phyloP scores from a whole-genome alignment of 2,888 invertebrate species.

The Brassicogethes aeneus region DNA sequence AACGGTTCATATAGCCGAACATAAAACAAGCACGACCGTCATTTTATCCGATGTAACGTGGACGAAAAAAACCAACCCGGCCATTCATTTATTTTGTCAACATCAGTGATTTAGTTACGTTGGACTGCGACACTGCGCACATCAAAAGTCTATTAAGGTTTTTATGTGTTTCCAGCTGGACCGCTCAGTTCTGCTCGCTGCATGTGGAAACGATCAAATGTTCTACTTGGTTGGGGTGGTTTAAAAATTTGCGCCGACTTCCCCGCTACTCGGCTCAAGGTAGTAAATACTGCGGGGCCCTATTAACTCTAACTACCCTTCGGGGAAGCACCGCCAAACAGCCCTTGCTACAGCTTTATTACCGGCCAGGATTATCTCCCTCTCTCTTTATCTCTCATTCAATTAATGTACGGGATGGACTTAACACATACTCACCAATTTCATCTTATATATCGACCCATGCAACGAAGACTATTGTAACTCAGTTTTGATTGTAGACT shows the following conservation, averaged over 20 bases:
- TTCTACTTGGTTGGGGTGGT: slow-evolving; percentile 10
- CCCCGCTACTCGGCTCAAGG: slow-evolving; percentile 24
- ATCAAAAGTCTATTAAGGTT: slow-evolving; percentile 30
- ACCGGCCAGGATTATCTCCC: too few species aligned
- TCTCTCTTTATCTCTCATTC: too few species aligned
- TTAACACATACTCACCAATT: too few species aligned
- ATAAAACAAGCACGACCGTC: slow-evolving; percentile 26
- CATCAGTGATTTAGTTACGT: slow-evolving; percentile 26
- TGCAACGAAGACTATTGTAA: too few species aligned
- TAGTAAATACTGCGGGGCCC: slow-evolving; percentile 30
- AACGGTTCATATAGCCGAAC: slow-evolving; percentile 16
- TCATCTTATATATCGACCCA: too few species aligned
- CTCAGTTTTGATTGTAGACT: too few species aligned
- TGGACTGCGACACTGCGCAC: slow-evolving; percentile 19
- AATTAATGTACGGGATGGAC: too few species aligned
- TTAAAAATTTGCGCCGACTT: slow-evolving; percentile 12
- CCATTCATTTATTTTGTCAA: slow-evolving; percentile 30
- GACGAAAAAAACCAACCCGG: slow-evolving; percentile 20
- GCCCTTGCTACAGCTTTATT: too few species aligned
- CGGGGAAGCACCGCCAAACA: too few species aligned
- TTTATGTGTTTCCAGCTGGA: slow-evolving; percentile 24
- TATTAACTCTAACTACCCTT: slow-evolving; percentile 28
- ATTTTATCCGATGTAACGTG: slow-evolving; percentile 21
- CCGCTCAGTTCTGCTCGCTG: slow-evolving; percentile 14
- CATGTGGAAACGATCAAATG: slow-evolving; percentile 2